Base-by-base conservation (phyloP, 2,888 invertebrate species). In the Aethes cnicana region DNA sequence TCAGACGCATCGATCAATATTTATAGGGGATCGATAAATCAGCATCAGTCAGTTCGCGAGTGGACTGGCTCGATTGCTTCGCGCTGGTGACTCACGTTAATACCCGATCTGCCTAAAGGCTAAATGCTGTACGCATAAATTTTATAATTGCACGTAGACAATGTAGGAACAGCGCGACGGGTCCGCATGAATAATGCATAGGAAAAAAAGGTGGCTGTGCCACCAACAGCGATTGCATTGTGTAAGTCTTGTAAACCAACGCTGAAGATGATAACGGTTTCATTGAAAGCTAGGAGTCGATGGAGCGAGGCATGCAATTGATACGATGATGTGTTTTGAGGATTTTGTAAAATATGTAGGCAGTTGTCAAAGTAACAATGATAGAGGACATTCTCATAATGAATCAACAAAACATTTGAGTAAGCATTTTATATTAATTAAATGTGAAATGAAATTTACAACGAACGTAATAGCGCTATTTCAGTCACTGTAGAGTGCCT, bases 131-230 rank as follows among this genome's bases (percentile, higher is more conserved):
- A 76, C 74, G 78, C 77, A 87, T 85, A 86, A 81, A 84, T 84
- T 76, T 81, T 71, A 77, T 86, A 84, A 87, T 86, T 87, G 80
- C 79, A 75, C 77, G 81, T 84, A 85, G 84, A 86, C 85, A 85
- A 85, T 85, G 74, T 76, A 74, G 76, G 75, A 81, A 83, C 81
- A 84, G 78, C 82, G 75, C 80, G 77, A 70, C 73, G 71, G 69
- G 52, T 69, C 64, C 65, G 62, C 66, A 83, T 88, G 84, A 84
- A 88, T 88, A 82, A 88, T 73, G 72, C 81, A 85, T 81, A 68
- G 32, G 25, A 33, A 74, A 74, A 77, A 81, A 79, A 80, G 63
- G 63, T 58, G 64, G 57, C 69, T 71, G 78, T 77, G 70, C 67
- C 66, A 68, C 63, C 68, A 67, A 56, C 68, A 63, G 69, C 20